Conservation (phyloP, 2,113 vertebrate genomes). For the Hemichromis elongatus region DNA sequence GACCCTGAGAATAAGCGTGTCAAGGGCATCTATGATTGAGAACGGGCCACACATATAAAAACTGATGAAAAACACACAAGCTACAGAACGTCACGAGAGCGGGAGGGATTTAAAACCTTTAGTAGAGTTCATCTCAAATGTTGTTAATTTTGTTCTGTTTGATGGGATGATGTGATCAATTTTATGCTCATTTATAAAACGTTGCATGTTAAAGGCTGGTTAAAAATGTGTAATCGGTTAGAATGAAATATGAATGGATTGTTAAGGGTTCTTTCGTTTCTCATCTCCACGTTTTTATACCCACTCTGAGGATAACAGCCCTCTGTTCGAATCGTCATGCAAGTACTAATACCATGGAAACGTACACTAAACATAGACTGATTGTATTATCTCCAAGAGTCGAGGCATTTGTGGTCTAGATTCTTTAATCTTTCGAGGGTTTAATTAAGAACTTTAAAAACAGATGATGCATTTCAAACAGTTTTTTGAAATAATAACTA, state of each 20-base stretch:
- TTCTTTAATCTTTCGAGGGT: not conserved
- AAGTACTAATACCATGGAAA: not conserved
- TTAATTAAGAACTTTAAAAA: not conserved
- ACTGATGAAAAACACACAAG: not conserved
- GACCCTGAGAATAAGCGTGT: slow-evolving; percentile 90
- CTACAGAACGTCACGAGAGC: not conserved
- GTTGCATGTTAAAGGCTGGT: not conserved
- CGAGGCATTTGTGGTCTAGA: not conserved
- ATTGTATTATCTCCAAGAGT: not conserved
- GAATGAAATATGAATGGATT: not conserved
- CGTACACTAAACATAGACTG: not conserved
- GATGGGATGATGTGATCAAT: not conserved
- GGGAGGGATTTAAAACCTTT: not conserved
- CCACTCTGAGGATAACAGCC: not conserved
- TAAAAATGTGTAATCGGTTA: not conserved
- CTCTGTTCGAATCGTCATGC: not conserved
- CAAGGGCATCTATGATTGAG: slow-evolving; percentile 82
- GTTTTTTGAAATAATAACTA: not conserved
- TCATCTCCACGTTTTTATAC: not conserved
- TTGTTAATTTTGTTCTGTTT: not conserved
- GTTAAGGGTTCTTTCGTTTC: not conserved
- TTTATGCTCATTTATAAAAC: not conserved
- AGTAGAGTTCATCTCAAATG: not conserved
- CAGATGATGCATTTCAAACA: not conserved
- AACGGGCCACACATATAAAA: not conserved